These are phyloP conservation scores for Karalla daura DNA, from an alignment of 2,797 vertebrate species.

Conservation along the genomic window DNA sequence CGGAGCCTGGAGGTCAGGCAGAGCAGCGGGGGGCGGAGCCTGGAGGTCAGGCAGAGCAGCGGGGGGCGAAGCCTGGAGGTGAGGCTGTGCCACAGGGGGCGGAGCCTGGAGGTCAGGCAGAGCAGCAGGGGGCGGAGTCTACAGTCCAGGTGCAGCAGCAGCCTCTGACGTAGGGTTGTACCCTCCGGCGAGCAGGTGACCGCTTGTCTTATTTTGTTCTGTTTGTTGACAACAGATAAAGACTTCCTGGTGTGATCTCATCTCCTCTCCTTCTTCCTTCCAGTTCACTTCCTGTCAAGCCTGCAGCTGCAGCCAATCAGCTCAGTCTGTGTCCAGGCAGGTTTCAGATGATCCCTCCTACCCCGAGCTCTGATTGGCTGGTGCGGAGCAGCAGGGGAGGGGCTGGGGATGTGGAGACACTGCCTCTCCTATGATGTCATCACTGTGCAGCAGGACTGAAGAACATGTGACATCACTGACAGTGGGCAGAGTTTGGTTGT, in stretches of 20 bases:
- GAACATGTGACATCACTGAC: constrained; percentile 8
- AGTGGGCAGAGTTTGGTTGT: not conserved
- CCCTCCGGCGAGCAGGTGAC: no score
- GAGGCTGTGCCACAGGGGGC: no score
- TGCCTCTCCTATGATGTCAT: constrained; percentile 67
- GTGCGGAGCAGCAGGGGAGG: constrained; percentile 34
- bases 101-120: no score
- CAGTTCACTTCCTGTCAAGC: constrained; percentile 42
- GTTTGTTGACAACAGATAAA: no score
- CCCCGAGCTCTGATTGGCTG: constrained; percentile 56
- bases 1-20: constrained; percentile 85
- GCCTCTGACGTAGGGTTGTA: no score
- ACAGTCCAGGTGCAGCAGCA: no score
- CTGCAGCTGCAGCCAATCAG: constrained; percentile 64
- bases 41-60: constrained; percentile 29
- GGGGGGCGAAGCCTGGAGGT: no score
- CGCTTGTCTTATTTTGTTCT: no score
- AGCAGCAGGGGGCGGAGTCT: no score
- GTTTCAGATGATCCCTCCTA: constrained; percentile 75
- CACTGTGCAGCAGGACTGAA: constrained; percentile 45
- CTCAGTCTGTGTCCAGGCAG: constrained; percentile 48
- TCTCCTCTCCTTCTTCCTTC: not conserved
- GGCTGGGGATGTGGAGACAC: constrained; percentile 71
- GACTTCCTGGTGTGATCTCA: no score
- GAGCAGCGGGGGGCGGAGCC: constrained; percentile 74